These are phyloP conservation scores for Cheumatopsyche charites DNA, from an alignment of 1,140 invertebrate species.

Conservation along the genomic window DNA sequence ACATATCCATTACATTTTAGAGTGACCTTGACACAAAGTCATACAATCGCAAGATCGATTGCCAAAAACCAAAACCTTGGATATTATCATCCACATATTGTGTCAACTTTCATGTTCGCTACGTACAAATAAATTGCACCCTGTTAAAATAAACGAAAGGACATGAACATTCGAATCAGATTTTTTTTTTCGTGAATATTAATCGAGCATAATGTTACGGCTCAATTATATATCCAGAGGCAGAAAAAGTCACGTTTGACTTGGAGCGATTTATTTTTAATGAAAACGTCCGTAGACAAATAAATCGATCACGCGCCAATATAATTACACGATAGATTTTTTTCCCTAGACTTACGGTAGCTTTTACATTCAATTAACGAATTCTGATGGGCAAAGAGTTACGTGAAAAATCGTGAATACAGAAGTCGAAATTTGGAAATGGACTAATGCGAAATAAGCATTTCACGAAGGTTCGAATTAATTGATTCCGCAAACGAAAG, in stretches of 20 bases:
- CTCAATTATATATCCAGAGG: too few relatives aligned
- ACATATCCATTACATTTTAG: not conserved
- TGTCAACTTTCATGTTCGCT: slow-evolving; percentile 5
- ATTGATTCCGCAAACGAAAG: too few relatives aligned
- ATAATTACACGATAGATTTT: too few relatives aligned
- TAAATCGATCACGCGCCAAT: too few relatives aligned
- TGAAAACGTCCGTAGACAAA: too few relatives aligned
- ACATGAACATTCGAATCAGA: too few relatives aligned
- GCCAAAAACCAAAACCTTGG: slow-evolving; percentile 10
- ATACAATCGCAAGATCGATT: not conserved
- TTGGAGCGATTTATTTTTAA: too few relatives aligned
- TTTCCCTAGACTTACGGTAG: not conserved
- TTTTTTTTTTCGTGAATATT: too few relatives aligned
- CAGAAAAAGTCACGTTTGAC: too few relatives aligned
- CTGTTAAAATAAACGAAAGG: too few relatives aligned
- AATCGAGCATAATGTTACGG: too few relatives aligned
- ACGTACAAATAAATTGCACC: not conserved
- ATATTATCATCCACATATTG: not conserved
- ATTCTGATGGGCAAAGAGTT: not conserved
- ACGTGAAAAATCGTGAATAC: not conserved
- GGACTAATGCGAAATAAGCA: not conserved
- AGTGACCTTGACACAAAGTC: slow-evolving; percentile 6
- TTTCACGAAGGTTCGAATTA: not conserved
- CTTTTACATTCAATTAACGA: slow-evolving; percentile 13
- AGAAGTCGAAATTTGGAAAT: not conserved